A percentile compares a stretch with the other conserved stretches of the same genome.
These are phyloP conservation scores for Sinhomidia bicolor DNA, from an alignment of 2,888 invertebrate species.

Conservation along the genomic window DNA sequence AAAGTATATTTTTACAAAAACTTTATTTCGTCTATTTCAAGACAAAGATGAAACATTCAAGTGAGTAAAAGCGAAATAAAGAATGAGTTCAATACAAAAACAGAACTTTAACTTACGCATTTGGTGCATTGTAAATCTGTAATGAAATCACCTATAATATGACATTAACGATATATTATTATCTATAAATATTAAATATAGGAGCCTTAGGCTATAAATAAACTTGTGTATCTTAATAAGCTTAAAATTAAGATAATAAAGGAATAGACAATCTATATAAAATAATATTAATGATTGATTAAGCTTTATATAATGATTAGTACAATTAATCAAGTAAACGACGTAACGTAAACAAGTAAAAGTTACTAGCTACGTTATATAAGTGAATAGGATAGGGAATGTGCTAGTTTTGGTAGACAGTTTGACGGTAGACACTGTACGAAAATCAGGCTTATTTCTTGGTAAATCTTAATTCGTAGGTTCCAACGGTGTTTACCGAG, in stretches of 20 bases:
- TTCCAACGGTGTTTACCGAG: neutral
- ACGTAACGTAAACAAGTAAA: conserved; percentile 4
- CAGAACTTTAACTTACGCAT: conserved; percentile 28
- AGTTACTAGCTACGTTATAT: conserved; percentile 7
- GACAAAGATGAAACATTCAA: conserved; percentile 11
- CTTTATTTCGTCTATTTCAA: conserved; percentile 39
- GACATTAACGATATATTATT: conserved; percentile 25
- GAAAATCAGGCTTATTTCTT: conserved; percentile 63
- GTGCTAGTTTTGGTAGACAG: conserved; percentile 64
- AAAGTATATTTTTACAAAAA: conserved; percentile 33
- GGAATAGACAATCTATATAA: neutral
- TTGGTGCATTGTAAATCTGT: conserved; percentile 41
- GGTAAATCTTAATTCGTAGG: conserved; percentile 50
- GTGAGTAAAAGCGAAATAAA: conserved; percentile 61
- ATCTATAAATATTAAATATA: conserved; percentile 35
- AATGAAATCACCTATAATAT: conserved; percentile 36
- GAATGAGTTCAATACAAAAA: conserved; percentile 44
- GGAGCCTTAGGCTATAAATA: neutral
- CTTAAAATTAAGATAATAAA: conserved; percentile 38
- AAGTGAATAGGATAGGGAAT: conserved; percentile 60
- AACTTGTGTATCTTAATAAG: neutral
- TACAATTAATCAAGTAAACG: conserved; percentile 38
- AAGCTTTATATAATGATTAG: conserved; percentile 19
- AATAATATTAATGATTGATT: conserved; percentile 41
- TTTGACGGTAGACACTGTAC: conserved; percentile 31